A percentile compares a stretch with the other conserved stretches of the same genome.
Evolutionary conservation across 2,113 vertebrate genomes (phyloP).

Genomic region (Rhea pennata): DNA sequence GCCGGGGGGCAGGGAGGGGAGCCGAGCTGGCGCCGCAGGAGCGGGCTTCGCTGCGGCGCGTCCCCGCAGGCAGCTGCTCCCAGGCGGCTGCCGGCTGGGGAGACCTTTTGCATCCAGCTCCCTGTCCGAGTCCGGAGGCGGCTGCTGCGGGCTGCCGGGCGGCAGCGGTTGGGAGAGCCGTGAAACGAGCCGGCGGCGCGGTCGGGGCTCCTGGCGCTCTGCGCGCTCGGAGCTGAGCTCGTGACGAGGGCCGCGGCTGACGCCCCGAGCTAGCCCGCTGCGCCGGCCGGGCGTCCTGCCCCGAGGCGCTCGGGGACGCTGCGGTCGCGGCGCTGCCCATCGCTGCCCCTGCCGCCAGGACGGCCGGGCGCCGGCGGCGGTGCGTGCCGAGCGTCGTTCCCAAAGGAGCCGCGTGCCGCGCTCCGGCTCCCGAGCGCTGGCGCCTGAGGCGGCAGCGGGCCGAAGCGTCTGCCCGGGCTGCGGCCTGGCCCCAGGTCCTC

Average conservation of each 20-base stretch:
- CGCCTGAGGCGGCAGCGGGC: too few relatives aligned
- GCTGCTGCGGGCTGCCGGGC: too few relatives aligned
- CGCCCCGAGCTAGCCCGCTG: too few relatives aligned
- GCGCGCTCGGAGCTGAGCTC: too few relatives aligned
- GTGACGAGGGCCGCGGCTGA: too few relatives aligned
- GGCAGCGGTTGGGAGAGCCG: too few relatives aligned
- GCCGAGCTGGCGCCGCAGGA: too few relatives aligned
- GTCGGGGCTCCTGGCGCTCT: too few relatives aligned
- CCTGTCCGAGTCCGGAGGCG: background rate
- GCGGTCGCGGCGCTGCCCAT: rapidly evolving
- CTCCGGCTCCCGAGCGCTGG: background rate
- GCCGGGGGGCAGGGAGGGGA: background rate
- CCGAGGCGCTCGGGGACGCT: background rate
- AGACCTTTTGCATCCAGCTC: background rate
- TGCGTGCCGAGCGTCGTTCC: background rate
- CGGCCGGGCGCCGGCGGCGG: too few relatives aligned
- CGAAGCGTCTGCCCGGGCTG: too few relatives aligned
- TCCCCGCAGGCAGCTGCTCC: background rate
- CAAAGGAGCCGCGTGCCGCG: background rate
- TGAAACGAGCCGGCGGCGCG: background rate
- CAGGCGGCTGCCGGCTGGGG: background rate
- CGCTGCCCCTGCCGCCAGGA: background rate
- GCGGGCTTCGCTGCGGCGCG: background rate
- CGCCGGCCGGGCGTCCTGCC: too few relatives aligned
- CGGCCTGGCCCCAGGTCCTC: background rate